Conservation (phyloP, 2,888 invertebrate species). For the Nesidiocoris tenuis region DNA sequence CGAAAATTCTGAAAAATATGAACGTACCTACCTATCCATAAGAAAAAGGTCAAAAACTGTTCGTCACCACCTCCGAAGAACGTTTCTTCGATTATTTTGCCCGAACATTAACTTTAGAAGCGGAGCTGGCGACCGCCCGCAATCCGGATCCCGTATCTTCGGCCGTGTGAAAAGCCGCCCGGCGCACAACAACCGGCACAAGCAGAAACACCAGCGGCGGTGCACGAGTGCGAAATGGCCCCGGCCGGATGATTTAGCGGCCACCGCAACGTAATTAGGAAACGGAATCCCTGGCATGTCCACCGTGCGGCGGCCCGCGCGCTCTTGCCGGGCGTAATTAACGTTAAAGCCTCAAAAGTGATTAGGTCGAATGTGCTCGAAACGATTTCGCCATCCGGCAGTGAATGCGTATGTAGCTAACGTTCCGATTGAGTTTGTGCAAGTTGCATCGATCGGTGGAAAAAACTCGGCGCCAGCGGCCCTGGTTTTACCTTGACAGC, state of each 20-base stretch:
- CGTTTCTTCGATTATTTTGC: too few species aligned
- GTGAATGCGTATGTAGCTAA: neutral
- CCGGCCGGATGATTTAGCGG: conserved; percentile 3
- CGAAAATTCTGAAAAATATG: too few species aligned
- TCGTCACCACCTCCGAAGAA: too few species aligned
- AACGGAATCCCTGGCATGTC: neutral
- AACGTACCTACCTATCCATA: too few species aligned
- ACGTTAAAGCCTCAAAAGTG: neutral
- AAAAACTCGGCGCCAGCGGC: too few species aligned
- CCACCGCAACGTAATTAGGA: conserved; percentile 9
- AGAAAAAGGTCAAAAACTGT: too few species aligned
- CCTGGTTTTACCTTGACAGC: too few species aligned
- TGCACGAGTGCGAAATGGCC: neutral
- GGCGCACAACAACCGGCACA: neutral
- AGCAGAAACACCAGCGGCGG: neutral
- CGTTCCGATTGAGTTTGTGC: too few species aligned
- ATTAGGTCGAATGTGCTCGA: neutral
- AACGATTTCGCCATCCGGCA: neutral
- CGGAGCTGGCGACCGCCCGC: too few species aligned
- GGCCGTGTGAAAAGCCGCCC: neutral
- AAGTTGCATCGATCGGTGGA: too few species aligned
- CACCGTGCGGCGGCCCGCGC: neutral
- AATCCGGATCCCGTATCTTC: neutral
- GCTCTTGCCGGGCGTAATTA: neutral
- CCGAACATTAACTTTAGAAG: too few species aligned